Conservation (phyloP, 2,888 invertebrate genomes). For the Chloroclystis v-ata region DNA sequence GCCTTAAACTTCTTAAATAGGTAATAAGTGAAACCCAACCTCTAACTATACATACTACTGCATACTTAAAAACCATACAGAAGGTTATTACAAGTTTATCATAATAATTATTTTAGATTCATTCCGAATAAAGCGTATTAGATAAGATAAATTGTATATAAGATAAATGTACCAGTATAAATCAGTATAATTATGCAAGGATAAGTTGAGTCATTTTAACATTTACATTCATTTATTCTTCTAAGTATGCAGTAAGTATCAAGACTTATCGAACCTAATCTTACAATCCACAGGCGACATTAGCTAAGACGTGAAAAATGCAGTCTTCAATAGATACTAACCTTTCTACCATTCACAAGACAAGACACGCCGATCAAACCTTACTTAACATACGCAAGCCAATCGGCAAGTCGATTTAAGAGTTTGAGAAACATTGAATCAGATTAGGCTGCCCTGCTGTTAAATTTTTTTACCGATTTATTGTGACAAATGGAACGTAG, state of each 20-base stretch:
- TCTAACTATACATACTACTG: constrained; percentile 15
- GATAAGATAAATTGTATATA: no score
- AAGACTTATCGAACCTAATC: constrained; percentile 44
- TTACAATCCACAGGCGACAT: constrained; percentile 57
- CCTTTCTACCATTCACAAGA: constrained; percentile 53
- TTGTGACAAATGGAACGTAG: no score
- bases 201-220: no score
- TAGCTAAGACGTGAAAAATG: constrained; percentile 68
- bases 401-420: neutral
- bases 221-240: no score
- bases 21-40: neutral
- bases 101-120: no score
- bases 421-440: constrained; percentile 1
- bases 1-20: no score
- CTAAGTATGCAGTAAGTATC: constrained; percentile 40
- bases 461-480: no score
- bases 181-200: no score
- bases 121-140: no score
- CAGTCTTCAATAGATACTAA: constrained; percentile 73
- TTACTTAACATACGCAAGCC: constrained; percentile 17
- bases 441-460: no score
- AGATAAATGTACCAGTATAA: no score
- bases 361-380: constrained; percentile 60
- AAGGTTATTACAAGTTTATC: no score
- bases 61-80: constrained; percentile 19